Percentiles rank a stretch among this genome's conserved stretches.
Evolutionary conservation across 2,888 invertebrate species (phyloP).

Genomic region (Beris morrisii): DNA sequence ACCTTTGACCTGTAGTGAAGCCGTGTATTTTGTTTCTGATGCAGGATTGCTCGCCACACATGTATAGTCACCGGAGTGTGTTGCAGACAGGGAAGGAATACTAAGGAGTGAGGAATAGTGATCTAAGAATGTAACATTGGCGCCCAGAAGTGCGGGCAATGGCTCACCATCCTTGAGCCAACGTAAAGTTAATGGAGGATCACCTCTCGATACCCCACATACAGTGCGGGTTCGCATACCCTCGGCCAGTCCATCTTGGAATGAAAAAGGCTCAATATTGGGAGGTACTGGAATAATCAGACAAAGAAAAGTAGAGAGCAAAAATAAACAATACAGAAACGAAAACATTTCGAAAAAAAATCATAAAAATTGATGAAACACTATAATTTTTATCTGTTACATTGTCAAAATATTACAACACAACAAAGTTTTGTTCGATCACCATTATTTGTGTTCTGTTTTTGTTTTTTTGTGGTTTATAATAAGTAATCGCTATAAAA

Average conservation of each 20-base stretch:
- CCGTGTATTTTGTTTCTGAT: constrained; percentile 77
- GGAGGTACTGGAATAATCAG: constrained; percentile 71
- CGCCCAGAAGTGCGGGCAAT: constrained; percentile 66
- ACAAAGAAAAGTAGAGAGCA: constrained; percentile 48
- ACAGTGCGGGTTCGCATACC: constrained; percentile 80
- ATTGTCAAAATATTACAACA: constrained; percentile 31
- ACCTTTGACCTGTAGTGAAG: constrained; percentile 81
- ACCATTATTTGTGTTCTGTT: constrained; percentile 12
- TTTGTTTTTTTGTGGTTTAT: constrained; percentile 27
- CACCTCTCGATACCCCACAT: constrained; percentile 79
- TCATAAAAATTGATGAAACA: constrained; percentile 10
- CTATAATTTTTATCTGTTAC: constrained; percentile 17
- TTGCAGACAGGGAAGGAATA: constrained; percentile 73
- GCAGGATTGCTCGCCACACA: constrained; percentile 79
- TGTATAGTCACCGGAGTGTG: constrained; percentile 76
- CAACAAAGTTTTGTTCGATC: constrained; percentile 20
- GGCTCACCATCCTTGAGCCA: constrained; percentile 82
- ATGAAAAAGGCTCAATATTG: constrained; percentile 82
- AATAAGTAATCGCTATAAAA: constrained; percentile 40
- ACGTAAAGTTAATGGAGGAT: constrained; percentile 75
- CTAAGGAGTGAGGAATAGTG: constrained; percentile 76
- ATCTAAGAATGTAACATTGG: constrained; percentile 73
- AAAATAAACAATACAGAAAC: constrained; percentile 40
- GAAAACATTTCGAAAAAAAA: constrained; percentile 23
- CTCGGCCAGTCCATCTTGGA: constrained; percentile 80